phyloP scores from a whole-genome alignment of 2,888 invertebrate species.

The Calameuta filiformis region DNA sequence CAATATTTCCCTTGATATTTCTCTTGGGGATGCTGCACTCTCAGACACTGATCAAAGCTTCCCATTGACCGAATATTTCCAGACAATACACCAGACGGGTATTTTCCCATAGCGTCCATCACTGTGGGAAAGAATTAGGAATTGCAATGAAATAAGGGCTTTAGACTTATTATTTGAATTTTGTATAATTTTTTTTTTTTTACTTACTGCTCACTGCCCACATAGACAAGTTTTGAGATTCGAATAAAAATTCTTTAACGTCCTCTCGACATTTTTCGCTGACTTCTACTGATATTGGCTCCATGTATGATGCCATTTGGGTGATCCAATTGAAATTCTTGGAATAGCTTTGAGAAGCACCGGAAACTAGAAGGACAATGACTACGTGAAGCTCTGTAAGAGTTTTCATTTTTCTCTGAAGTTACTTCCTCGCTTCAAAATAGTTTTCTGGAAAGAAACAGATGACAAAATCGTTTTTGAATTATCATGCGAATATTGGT shows the following conservation, averaged over 20 bases:
- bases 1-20: constrained; percentile 20
- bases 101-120: constrained; percentile 30
- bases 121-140: constrained; percentile 15
- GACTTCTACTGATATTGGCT: constrained; percentile 16
- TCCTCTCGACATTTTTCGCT: constrained; percentile 7
- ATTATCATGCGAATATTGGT: not conserved
- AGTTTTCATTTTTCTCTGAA: not conserved
- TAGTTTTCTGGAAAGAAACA: not conserved
- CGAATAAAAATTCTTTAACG: constrained; percentile 14
- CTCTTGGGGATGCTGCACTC: constrained; percentile 11
- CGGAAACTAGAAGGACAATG: not conserved
- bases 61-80: constrained; percentile 31
- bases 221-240: constrained; percentile 9
- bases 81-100: constrained; percentile 28
- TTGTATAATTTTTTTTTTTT: not conserved
- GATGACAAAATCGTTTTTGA: not conserved
- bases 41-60: constrained; percentile 30
- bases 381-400: not conserved
- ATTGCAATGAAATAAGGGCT: not conserved
- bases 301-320: constrained; percentile 16
- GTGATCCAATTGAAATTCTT: constrained; percentile 20
- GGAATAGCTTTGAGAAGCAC: not conserved
- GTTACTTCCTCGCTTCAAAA: not conserved
- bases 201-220: constrained; percentile 23
- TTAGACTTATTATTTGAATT: not conserved